Percentiles rank a stretch among this genome's conserved stretches.
phyloP scores from a whole-genome alignment of 2,113 vertebrate species.

The Amphiprion ocellaris region DNA sequence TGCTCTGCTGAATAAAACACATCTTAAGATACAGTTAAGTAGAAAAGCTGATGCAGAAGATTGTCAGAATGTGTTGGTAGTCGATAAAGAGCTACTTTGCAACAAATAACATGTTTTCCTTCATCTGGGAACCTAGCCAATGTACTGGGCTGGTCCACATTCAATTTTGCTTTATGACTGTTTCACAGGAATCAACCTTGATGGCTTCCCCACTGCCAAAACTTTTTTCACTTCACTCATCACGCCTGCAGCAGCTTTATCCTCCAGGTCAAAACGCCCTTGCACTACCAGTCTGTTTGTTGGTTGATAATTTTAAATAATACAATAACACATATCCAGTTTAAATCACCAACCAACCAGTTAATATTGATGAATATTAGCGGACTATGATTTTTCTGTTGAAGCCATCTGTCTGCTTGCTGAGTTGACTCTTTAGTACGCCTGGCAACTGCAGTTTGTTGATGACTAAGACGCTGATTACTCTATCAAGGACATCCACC shows the following conservation, averaged over 20 bases:
- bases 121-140: conserved; percentile 7
- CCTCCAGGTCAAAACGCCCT: background rate
- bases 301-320: conserved; percentile 18
- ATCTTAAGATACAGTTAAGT: background rate
- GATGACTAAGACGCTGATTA: conserved; percentile 51
- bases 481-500: conserved; percentile 24
- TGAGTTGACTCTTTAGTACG: conserved; percentile 44
- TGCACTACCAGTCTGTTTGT: background rate
- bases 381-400: conserved; percentile 27
- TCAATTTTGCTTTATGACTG: background rate
- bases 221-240: no score
- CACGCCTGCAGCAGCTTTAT: no score
- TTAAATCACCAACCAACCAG: conserved; percentile 13
- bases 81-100: background rate
- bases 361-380: conserved; percentile 51
- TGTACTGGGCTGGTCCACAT: background rate
- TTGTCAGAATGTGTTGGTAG: background rate
- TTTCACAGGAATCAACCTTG: background rate
- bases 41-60: background rate
- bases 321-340: conserved; percentile 22
- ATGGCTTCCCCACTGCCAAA: background rate
- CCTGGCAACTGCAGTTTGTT: conserved; percentile 38
- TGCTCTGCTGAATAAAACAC: conserved; percentile 1
- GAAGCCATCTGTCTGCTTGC: conserved; percentile 63
- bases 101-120: conserved; percentile 7